Evolutionary conservation across 2,797 vertebrate species (phyloP), one percentile per base, ranked within the genome.

Genomic region (Fringilla coelebs): DNA sequence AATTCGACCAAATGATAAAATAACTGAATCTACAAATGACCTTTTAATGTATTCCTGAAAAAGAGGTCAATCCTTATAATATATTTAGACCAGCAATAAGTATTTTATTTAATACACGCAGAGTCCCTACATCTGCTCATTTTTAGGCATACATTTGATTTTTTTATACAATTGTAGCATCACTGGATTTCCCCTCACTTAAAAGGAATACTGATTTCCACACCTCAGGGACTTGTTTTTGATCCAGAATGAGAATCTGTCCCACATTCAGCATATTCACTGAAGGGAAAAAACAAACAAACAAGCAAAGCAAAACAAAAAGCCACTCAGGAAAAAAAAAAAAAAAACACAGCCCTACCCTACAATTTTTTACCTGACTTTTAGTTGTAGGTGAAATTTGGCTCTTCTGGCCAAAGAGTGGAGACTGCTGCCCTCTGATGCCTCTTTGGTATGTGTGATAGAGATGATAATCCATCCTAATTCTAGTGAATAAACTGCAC

Each of bases 281-380:
- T 26, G 8, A 32, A 60, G 7, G 10, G 1, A 8, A 49, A 62
- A 73, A 45, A 13, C 32, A 49, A 45, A 3, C 2, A 41, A 51
- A 16, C 3, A 70, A 62, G 2, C 10, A 65, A 38, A 29, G 28
- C 15, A 19, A 66, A 65, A 29, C 7, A 24, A 57, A 25, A 55
- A 24, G 13, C 2, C 20, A 9, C 0, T 0, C 14, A 48, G 17
- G 6, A 34, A 55, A 54, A 15, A 1, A 32, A 54, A 45, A 19
- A 45, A 45, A 45, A 45, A 43, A 45, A 12, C 20, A 2, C 19
- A 45, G 20, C 9, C 7, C 2, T 13, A 17, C 1, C 1, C 10
- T 21, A 45, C 6, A 5, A 11, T 6, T 34, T 72, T 38, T 76
- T 9, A 32, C 38, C 29, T 52, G 36, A 66, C 8, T 65, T 78